Evolutionary conservation across 2,888 invertebrate species (phyloP).

Genomic region (Agrotis puta): DNA sequence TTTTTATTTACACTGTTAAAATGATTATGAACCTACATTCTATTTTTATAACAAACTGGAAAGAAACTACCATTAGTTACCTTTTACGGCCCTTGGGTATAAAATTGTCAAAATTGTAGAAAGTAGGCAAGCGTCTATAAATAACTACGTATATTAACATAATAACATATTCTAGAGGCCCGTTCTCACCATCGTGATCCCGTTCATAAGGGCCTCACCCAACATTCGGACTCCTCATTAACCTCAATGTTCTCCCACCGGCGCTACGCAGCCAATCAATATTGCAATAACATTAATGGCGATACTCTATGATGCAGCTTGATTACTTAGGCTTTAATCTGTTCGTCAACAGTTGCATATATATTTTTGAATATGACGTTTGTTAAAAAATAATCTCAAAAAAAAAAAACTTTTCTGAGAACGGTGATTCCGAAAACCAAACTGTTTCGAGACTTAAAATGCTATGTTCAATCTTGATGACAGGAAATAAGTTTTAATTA

Average conservation of each 20-base stretch:
- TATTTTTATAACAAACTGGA: background rate
- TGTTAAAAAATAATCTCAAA: slow-evolving; percentile 7
- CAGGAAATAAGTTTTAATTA: slow-evolving; percentile 3
- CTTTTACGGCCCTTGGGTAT: background rate
- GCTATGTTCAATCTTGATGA: slow-evolving; percentile 7
- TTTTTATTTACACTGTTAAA: too few species aligned
- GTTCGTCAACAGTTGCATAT: background rate
- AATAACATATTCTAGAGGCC: slow-evolving; percentile 42
- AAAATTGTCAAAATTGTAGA: slow-evolving; percentile 41
- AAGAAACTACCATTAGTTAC: background rate
- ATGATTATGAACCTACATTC: background rate
- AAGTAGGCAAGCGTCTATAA: slow-evolving; percentile 45
- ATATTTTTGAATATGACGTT: slow-evolving; percentile 1
- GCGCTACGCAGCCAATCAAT: slow-evolving; percentile 65
- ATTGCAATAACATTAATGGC: slow-evolving; percentile 62
- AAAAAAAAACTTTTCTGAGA: background rate
- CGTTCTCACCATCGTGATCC: slow-evolving; percentile 53
- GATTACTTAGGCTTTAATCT: slow-evolving; percentile 37
- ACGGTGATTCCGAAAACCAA: background rate
- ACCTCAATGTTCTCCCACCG: slow-evolving; percentile 64
- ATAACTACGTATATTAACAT: slow-evolving; percentile 32
- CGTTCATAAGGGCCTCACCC: slow-evolving; percentile 63
- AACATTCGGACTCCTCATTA: slow-evolving; percentile 69
- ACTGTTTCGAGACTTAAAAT: slow-evolving; percentile 10
- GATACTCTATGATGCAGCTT: slow-evolving; percentile 39